These are phyloP conservation scores for Cephus nigrinus DNA, from an alignment of 2,888 invertebrate species.

Conservation along the genomic window DNA sequence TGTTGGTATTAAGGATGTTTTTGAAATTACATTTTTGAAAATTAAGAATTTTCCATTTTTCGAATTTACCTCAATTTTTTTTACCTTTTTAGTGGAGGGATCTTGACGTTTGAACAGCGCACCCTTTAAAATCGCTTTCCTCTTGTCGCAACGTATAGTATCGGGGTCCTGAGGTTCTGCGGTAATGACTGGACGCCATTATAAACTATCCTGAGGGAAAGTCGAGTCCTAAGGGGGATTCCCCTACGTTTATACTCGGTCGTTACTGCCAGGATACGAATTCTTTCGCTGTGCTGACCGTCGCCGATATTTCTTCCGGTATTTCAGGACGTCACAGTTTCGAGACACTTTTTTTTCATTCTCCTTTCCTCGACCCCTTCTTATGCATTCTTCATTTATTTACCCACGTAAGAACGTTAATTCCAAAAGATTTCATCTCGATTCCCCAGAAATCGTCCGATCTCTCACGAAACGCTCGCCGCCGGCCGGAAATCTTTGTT, in stretches of 20 bases:
- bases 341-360: neutral
- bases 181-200: slow-evolving; percentile 66
- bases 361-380: neutral
- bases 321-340: neutral
- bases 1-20: neutral
- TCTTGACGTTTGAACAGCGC: slow-evolving; percentile 45
- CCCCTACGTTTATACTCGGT: slow-evolving; percentile 37
- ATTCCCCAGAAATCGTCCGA: neutral
- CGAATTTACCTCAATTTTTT: too few relatives aligned
- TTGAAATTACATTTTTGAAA: neutral
- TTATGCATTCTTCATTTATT: neutral
- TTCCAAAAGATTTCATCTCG: neutral
- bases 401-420: neutral
- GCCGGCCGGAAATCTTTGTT: slow-evolving; percentile 1
- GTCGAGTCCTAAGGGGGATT: slow-evolving; percentile 48
- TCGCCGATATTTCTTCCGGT: slow-evolving; percentile 52
- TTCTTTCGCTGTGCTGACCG: slow-evolving; percentile 50
- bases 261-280: slow-evolving; percentile 65
- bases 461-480: neutral
- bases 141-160: slow-evolving; percentile 60
- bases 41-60: neutral
- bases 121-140: slow-evolving; percentile 58
- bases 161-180: slow-evolving; percentile 59
- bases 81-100: fast-evolving
- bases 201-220: slow-evolving; percentile 65